Evolutionary conservation across 2,113 vertebrate genomes (phyloP).

Genomic region (Bufo bufo): DNA sequence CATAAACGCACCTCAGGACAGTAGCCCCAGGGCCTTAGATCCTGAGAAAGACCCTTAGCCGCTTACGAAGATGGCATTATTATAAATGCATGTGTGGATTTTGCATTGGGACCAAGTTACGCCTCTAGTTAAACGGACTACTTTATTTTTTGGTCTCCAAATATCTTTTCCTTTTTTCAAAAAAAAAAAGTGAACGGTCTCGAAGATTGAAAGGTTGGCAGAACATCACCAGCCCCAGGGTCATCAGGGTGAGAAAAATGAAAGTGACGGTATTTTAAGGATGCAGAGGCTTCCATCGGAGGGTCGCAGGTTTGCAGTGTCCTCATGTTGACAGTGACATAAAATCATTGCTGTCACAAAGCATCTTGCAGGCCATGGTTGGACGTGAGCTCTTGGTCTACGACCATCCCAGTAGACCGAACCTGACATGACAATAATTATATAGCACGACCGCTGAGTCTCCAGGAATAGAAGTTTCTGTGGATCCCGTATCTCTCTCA

Average conservation of each 20-base stretch:
- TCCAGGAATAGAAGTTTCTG: background rate
- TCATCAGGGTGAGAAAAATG: constrained; percentile 16
- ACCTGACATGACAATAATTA: constrained; percentile 52
- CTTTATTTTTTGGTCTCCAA: no score
- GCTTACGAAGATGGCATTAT: no score
- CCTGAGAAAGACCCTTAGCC: no score
- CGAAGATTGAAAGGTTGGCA: constrained; percentile 21
- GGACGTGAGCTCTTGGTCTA: constrained; percentile 34
- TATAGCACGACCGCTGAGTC: background rate
- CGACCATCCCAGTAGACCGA: constrained; percentile 36
- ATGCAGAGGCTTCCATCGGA: constrained; percentile 28
- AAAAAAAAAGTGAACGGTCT: background rate
- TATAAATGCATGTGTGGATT: background rate
- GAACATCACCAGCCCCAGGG: background rate
- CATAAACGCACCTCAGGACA: no score
- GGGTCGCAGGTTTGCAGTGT: constrained; percentile 25
- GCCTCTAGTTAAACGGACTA: no score
- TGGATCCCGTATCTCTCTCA: background rate
- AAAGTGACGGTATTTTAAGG: constrained; percentile 24
- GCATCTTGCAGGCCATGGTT: constrained; percentile 38
- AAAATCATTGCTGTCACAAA: constrained; percentile 55
- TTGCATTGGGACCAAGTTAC: background rate
- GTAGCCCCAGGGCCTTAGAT: no score
- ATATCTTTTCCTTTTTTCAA: background rate
- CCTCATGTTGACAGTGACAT: constrained; percentile 42